phyloP scores from a whole-genome alignment of 2,888 invertebrate species.

The Plagodis dolabraria region DNA sequence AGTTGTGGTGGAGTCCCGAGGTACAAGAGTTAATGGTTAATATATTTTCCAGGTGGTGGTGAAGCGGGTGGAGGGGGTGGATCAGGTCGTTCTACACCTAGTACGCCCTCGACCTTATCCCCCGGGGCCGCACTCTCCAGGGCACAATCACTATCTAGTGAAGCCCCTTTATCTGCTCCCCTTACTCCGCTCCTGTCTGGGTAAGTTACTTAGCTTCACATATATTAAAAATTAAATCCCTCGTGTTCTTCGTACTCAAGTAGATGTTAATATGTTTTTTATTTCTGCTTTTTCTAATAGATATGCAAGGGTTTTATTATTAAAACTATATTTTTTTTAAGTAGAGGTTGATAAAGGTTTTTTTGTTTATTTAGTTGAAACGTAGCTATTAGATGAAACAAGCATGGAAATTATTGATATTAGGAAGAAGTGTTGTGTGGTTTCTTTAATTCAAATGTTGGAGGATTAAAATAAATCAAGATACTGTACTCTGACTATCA shows the following conservation, averaged over 20 bases:
- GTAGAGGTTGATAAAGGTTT: conserved; percentile 3
- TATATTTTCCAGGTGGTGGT: conserved; percentile 54
- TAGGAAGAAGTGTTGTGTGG: neutral
- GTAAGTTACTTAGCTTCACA: conserved; percentile 51
- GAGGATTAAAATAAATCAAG: too few species aligned
- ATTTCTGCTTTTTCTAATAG: conserved; percentile 16
- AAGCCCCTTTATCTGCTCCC: conserved; percentile 73
- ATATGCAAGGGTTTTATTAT: neutral
- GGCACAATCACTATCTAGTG: conserved; percentile 77
- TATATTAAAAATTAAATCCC: conserved; percentile 6
- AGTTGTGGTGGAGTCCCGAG: too few species aligned
- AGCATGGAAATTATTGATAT: conserved; percentile 6
- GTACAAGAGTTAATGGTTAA: too few species aligned
- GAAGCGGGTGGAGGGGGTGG: conserved; percentile 70
- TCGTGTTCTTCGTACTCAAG: conserved; percentile 1
- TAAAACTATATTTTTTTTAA: neutral
- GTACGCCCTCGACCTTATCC: conserved; percentile 86
- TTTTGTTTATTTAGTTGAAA: conserved; percentile 2
- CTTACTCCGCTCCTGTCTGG: conserved; percentile 73
- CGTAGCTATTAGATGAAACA: conserved; percentile 1
- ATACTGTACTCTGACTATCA: too few species aligned
- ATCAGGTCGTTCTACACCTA: conserved; percentile 79
- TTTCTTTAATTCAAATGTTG: neutral
- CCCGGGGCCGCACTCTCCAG: conserved; percentile 81
- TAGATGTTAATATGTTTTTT: conserved; percentile 7